phyloP scores from a whole-genome alignment of 2,888 invertebrate species.

The Choreutis nemorana region DNA sequence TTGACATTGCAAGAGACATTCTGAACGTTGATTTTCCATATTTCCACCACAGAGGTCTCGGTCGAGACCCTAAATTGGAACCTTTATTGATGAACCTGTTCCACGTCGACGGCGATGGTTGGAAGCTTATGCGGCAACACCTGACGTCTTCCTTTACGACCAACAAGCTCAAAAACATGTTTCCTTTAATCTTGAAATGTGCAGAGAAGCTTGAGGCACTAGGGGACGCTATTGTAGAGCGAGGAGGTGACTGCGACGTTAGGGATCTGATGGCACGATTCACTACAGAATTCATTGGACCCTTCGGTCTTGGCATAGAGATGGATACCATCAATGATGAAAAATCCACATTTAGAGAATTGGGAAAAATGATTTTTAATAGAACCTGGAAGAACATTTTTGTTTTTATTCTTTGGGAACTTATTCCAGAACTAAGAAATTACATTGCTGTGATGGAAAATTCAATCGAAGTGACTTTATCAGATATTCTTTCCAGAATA shows the following conservation, averaged over 20 bases:
- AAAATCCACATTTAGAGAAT: conserved; percentile 3
- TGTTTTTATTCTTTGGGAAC: neutral
- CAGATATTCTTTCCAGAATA: neutral
- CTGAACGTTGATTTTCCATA: conserved; percentile 1
- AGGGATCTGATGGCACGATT: conserved; percentile 4
- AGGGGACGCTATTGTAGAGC: neutral
- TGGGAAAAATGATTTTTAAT: neutral
- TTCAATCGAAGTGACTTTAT: neutral
- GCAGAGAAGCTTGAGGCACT: conserved; percentile 1
- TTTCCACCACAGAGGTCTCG: conserved; percentile 2
- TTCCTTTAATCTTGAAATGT: conserved; percentile 2
- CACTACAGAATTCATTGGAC: conserved; percentile 4
- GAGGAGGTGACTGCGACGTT: conserved; percentile 1
- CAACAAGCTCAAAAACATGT: conserved; percentile 3
- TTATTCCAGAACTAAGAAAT: neutral
- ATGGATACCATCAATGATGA: conserved; percentile 4
- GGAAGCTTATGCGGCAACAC: conserved; percentile 1
- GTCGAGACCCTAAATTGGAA: conserved; percentile 1
- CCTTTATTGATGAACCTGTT: conserved; percentile 3
- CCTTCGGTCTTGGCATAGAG: conserved; percentile 4
- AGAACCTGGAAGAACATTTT: neutral
- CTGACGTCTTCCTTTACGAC: conserved; percentile 3
- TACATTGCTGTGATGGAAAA: neutral
- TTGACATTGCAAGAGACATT: conserved; percentile 1
- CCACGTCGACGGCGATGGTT: conserved; percentile 3